Evolutionary conservation across 64 coral and sea anemone genomes (phyloP).

Genomic region (Montipora cactus): DNA sequence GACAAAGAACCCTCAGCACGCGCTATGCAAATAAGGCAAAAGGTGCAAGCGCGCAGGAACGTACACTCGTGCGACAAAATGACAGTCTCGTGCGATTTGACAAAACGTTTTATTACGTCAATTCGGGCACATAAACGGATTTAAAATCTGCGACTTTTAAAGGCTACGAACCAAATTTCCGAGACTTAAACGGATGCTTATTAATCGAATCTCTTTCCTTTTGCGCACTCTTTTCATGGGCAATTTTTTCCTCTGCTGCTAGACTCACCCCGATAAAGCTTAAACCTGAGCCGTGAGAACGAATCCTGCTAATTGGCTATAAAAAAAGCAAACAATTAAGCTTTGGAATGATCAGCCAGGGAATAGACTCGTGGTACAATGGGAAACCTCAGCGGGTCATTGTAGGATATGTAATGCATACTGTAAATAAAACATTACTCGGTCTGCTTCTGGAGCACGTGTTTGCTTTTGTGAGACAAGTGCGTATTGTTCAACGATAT

Average conservation of each 20-base stretch:
- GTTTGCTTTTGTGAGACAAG: constrained; percentile 43
- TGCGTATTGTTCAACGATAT: constrained; percentile 28
- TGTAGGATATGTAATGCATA: constrained; percentile 14
- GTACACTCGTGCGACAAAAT: not conserved
- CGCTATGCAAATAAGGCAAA: constrained; percentile 16
- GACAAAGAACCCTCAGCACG: constrained; percentile 38
- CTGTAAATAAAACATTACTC: constrained; percentile 53
- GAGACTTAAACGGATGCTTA: not conserved
- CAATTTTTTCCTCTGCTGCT: not conserved
- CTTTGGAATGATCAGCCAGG: constrained; percentile 40
- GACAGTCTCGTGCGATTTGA: not conserved
- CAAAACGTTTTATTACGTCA: not conserved
- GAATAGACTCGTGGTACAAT: not conserved
- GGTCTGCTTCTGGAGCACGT: constrained; percentile 40
- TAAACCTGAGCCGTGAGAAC: constrained; percentile 35
- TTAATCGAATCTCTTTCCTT: not conserved
- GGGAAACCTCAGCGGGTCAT: constrained; percentile 7
- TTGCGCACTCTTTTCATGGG: not conserved
- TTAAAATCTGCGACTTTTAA: constrained; percentile 5
- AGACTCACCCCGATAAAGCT: not conserved
- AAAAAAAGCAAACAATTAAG: constrained; percentile 48
- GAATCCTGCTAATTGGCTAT: constrained; percentile 46
- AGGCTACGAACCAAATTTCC: not conserved
- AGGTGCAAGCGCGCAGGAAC: not conserved
- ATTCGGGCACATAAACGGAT: not conserved